A percentile compares a stretch with the other conserved stretches of the same genome.
Conservation (phyloP, 2,797 vertebrate species). For the Falco naumanni region DNA sequence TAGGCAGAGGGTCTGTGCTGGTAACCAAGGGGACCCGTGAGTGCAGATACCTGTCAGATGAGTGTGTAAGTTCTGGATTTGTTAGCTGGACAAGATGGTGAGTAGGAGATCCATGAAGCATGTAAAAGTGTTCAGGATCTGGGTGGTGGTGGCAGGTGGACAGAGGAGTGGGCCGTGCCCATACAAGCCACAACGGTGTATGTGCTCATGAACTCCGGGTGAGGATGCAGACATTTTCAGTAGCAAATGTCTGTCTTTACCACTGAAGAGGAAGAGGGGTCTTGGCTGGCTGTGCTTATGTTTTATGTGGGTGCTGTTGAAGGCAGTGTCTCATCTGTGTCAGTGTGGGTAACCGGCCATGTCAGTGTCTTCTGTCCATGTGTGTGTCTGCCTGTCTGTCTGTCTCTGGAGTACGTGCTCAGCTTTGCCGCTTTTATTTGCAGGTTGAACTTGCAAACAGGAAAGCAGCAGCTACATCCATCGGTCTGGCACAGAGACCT, state of each 20-base stretch:
- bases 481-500: background rate
- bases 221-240: fast-evolving
- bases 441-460: background rate
- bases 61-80: background rate
- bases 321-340: background rate
- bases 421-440: background rate
- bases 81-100: background rate
- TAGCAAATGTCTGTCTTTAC: background rate
- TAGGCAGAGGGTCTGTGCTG: background rate
- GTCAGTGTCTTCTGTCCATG: background rate
- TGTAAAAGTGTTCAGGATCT: background rate
- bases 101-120: background rate
- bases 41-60: background rate
- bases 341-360: fast-evolving
- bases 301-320: background rate
- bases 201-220: background rate
- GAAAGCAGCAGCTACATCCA: background rate
- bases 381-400: background rate
- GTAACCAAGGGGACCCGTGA: no score
- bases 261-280: background rate
- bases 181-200: background rate
- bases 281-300: background rate
- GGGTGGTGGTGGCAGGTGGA: background rate
- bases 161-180: background rate
- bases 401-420: background rate